A percentile compares a stretch with the other conserved stretches of the same genome.
Conservation (phyloP, 2,888 invertebrate species). For the Orthosia gracilis region DNA sequence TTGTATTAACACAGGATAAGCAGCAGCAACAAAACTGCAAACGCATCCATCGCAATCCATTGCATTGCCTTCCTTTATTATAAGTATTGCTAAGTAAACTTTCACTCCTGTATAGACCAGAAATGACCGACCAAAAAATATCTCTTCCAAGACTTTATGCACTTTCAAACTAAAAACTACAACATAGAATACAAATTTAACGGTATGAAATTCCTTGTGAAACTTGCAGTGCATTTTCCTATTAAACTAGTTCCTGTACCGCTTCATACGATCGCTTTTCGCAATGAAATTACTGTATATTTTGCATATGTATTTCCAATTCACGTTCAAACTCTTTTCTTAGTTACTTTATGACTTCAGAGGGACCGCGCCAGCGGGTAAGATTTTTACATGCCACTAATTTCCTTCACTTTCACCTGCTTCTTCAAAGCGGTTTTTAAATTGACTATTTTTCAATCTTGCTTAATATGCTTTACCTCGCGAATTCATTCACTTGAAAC, state of each 20-base stretch:
- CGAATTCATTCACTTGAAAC: background rate
- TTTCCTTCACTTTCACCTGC: constrained; percentile 30
- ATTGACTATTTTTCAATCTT: constrained; percentile 10
- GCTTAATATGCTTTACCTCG: background rate
- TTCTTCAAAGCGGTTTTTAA: constrained; percentile 34
- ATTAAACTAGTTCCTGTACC: background rate
- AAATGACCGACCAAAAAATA: background rate
- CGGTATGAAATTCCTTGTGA: background rate
- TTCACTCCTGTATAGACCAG: background rate
- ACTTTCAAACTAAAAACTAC: constrained; percentile 3
- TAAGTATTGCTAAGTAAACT: background rate
- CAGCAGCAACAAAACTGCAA: background rate
- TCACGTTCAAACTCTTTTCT: background rate
- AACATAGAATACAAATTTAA: constrained; percentile 3
- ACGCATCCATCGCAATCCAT: background rate
- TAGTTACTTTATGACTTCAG: constrained; percentile 1
- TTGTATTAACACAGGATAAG: background rate
- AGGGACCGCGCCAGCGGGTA: constrained; percentile 2
- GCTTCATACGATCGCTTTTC: background rate
- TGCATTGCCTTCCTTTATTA: background rate
- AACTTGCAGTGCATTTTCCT: constrained; percentile 22
- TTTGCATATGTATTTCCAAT: constrained; percentile 21
- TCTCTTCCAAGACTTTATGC: background rate
- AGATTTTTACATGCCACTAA: constrained; percentile 26
- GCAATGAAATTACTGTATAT: constrained; percentile 20